Conservation (phyloP, 2,888 invertebrate species). For the Torymus aiolomorphi region DNA sequence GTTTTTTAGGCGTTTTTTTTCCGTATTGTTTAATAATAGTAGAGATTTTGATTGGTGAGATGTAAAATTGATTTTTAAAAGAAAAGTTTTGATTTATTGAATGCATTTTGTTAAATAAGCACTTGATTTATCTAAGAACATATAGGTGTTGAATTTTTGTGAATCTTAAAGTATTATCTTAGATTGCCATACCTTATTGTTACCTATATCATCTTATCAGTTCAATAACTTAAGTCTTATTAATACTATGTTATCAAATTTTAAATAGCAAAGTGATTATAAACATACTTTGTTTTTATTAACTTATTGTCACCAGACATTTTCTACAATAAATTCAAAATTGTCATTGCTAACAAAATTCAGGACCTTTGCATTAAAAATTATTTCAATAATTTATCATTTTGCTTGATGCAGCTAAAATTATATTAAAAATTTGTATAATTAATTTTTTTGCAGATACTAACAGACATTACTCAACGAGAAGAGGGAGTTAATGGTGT, state of each 20-base stretch:
- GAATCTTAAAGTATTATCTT: slow-evolving; percentile 25
- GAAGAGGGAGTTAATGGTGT: slow-evolving; percentile 85
- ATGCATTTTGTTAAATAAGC: no score
- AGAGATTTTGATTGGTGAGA: no score
- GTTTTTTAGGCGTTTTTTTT: no score
- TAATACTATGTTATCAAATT: slow-evolving; percentile 12
- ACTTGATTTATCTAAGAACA: slow-evolving; percentile 6
- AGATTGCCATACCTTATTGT: slow-evolving; percentile 22
- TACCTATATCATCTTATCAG: slow-evolving; percentile 33
- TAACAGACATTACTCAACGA: slow-evolving; percentile 82
- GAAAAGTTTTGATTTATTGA: no score
- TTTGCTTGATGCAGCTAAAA: neutral
- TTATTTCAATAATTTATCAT: no score
- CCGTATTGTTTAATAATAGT: no score
- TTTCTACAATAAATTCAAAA: no score
- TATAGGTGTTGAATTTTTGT: neutral
- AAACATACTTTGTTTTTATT: slow-evolving; percentile 8
- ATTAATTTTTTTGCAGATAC: slow-evolving; percentile 77
- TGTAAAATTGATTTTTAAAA: no score
- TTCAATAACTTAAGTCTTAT: slow-evolving; percentile 14
- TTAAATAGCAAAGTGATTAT: neutral
- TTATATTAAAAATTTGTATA: neutral
- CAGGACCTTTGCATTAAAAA: no score
- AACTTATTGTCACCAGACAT: no score
- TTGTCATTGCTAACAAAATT: no score